Evolutionary conservation across 2,797 vertebrate genomes (phyloP).

Genomic region (Bradypodion pumilum): DNA sequence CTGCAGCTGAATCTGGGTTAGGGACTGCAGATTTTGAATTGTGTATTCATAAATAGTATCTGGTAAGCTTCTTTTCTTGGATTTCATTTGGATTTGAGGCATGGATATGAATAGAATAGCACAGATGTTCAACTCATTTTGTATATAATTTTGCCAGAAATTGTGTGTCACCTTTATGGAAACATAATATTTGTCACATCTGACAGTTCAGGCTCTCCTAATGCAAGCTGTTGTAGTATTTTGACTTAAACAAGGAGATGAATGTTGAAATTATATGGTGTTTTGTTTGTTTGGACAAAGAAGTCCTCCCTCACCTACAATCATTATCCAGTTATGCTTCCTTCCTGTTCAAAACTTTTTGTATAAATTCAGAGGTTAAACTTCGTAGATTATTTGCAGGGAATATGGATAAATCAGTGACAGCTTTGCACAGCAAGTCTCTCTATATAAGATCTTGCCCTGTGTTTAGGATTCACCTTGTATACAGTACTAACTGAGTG

Average conservation of each 20-base stretch:
- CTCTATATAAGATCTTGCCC: too few relatives aligned
- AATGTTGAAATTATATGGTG: not conserved
- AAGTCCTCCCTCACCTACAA: too few relatives aligned
- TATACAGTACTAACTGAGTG: too few relatives aligned
- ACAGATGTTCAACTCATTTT: not conserved
- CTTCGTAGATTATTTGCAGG: not conserved
- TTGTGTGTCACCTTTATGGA: not conserved
- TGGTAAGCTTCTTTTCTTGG: slow-evolving; percentile 17
- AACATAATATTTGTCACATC: not conserved
- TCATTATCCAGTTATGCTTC: not conserved
- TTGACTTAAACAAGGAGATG: not conserved
- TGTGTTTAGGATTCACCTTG: not conserved
- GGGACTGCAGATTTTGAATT: not conserved
- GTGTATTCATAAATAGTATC: not conserved
- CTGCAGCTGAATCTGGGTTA: slow-evolving; percentile 1
- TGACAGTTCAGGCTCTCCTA: slow-evolving; percentile 16
- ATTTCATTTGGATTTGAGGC: slow-evolving; percentile 22
- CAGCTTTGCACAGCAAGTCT: not conserved
- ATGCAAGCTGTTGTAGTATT: not conserved
- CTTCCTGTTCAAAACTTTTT: not conserved
- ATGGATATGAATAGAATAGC: not conserved
- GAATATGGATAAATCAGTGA: not conserved
- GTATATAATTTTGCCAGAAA: not conserved
- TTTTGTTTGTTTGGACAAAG: too few relatives aligned
- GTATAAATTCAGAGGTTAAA: not conserved